A percentile compares a stretch with the other conserved stretches of the same genome.
Evolutionary conservation across 2,113 vertebrate species (phyloP).

Genomic region (Lates calcarifer): DNA sequence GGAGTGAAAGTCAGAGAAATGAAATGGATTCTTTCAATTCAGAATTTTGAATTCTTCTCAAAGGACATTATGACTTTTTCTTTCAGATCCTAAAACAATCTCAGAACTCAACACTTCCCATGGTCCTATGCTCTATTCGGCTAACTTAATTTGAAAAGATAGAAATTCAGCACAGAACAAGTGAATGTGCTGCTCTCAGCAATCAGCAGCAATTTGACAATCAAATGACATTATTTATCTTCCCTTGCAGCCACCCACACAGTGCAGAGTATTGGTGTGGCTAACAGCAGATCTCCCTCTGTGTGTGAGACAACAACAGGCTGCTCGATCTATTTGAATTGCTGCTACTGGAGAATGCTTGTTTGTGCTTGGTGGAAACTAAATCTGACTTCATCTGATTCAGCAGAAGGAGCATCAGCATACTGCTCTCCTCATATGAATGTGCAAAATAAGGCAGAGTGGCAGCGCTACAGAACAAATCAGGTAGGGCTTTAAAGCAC

Average conservation of each 20-base stretch:
- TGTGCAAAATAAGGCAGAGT: conserved; percentile 56
- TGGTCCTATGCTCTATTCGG: background rate
- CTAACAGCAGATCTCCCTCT: background rate
- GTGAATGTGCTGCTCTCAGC: background rate
- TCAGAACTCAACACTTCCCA: background rate
- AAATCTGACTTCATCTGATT: conserved; percentile 39
- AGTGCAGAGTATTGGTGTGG: background rate
- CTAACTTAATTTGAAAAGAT: background rate
- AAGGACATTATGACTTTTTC: background rate
- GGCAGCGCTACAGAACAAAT: conserved; percentile 62
- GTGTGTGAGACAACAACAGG: background rate
- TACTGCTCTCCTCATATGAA: conserved; percentile 26
- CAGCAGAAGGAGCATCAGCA: conserved; percentile 29
- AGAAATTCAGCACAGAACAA: background rate
- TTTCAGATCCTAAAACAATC: background rate
- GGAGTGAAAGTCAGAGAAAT: background rate
- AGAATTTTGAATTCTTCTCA: background rate
- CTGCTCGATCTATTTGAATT: background rate
- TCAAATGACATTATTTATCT: background rate
- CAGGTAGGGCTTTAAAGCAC: conserved; percentile 67
- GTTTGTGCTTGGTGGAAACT: conserved; percentile 7
- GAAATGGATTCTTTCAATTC: background rate
- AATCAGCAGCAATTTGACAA: conserved; percentile 16
- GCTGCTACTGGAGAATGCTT: background rate
- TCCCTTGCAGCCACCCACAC: background rate